A percentile compares a stretch with the other conserved stretches of the same genome.
Evolutionary conservation across 2,888 invertebrate species (phyloP).

Genomic region (Hedya salicella): DNA sequence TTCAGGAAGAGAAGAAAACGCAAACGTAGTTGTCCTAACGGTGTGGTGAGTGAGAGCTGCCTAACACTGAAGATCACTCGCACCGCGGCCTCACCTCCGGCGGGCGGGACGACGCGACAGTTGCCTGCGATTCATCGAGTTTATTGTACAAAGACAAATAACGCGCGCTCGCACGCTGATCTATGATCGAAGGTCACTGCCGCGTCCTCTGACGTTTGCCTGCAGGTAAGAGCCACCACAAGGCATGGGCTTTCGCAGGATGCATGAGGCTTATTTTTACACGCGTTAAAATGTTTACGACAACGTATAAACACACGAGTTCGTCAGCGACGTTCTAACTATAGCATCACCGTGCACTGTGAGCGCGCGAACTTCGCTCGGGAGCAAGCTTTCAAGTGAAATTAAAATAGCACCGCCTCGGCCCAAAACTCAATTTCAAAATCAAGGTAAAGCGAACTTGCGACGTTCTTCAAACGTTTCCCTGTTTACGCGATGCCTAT

Average conservation of each 20-base stretch:
- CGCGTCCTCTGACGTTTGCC: conserved; percentile 18
- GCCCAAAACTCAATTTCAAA: conserved; percentile 79
- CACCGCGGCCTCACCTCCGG: conserved; percentile 20
- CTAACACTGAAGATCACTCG: conserved; percentile 56
- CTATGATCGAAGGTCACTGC: conserved; percentile 31
- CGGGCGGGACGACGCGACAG: conserved; percentile 20
- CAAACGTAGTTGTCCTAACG: conserved; percentile 69
- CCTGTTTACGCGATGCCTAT: conserved; percentile 66
- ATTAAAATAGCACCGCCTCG: conserved; percentile 80
- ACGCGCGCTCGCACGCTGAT: conserved; percentile 34
- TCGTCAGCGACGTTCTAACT: conserved; percentile 58
- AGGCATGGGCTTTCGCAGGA: conserved; percentile 62
- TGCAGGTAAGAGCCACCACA: conserved; percentile 51
- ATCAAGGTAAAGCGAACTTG: conserved; percentile 81
- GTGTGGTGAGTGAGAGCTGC: conserved; percentile 80
- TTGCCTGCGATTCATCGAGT: conserved; percentile 29
- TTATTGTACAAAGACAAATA: conserved; percentile 33
- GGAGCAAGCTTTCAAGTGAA: conserved; percentile 74
- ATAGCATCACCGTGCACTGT: conserved; percentile 63
- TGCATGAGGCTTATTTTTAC: conserved; percentile 64
- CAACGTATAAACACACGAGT: conserved; percentile 50
- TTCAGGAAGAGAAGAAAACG: conserved; percentile 66
- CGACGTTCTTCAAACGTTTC: conserved; percentile 76
- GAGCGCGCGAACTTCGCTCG: conserved; percentile 78
- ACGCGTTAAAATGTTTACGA: conserved; percentile 42